Conservation (phyloP, 1,140 invertebrate species). For the Rhopalosiphum maidis region DNA sequence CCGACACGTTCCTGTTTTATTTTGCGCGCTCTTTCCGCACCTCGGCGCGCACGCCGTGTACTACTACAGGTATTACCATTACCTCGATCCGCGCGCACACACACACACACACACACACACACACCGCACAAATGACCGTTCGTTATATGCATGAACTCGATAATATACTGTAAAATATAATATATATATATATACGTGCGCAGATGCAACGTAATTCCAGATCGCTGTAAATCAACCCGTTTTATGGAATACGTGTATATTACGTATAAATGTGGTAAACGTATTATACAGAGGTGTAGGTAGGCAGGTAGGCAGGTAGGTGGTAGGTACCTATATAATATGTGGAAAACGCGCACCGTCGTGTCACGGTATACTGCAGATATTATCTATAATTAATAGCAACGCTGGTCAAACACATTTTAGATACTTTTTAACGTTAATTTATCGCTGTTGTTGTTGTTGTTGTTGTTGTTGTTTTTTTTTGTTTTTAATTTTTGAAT, state of each 20-base stretch:
- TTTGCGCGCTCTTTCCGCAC: background rate
- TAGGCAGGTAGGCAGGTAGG: too few species aligned
- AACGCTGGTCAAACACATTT: conserved; percentile 25
- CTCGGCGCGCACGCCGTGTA: background rate
- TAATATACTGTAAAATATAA: background rate
- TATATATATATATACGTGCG: background rate
- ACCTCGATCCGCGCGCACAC: background rate
- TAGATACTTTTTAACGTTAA: background rate
- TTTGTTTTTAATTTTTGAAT: background rate
- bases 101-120: too few species aligned
- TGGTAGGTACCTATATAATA: background rate
- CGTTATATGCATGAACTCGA: conserved; percentile 3
- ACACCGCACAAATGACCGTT: background rate
- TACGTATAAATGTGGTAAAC: background rate
- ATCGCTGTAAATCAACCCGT: conserved; percentile 31
- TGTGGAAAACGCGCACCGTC: background rate
- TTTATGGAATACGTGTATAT: conserved; percentile 4
- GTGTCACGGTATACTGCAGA: background rate
- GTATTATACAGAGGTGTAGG: background rate
- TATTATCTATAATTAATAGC: conserved; percentile 34
- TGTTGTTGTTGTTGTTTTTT: background rate
- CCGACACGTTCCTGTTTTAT: conserved; percentile 11
- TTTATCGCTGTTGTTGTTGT: background rate
- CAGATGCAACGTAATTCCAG: background rate
- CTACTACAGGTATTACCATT: background rate